Evolutionary conservation across 2,113 vertebrate species (phyloP).

Genomic region (Lates calcarifer): DNA sequence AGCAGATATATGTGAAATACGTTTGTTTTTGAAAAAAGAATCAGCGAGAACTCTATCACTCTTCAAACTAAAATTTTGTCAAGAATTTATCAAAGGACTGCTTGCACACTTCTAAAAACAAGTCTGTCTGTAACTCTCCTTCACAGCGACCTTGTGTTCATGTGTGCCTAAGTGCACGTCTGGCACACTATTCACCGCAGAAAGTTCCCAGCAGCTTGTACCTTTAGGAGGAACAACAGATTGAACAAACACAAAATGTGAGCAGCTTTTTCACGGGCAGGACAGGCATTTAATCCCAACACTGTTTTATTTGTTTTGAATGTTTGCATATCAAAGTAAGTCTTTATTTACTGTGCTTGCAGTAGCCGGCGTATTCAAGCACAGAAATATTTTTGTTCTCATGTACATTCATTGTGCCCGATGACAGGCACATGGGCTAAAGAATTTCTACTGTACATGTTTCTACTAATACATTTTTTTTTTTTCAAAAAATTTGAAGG

Average conservation of each 20-base stretch:
- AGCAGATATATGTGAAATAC: not conserved
- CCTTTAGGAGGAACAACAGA: constrained; percentile 61
- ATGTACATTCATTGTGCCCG: no score
- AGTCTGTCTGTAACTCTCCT: not conserved
- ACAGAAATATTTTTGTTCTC: not conserved
- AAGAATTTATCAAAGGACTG: no score
- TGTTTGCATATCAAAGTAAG: constrained; percentile 50
- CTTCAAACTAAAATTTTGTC: no score
- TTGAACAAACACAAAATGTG: constrained; percentile 65
- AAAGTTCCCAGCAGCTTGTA: constrained; percentile 47
- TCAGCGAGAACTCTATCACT: no score
- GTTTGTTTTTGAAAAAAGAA: no score
- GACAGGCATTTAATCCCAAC: constrained; percentile 32
- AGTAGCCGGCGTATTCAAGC: constrained; percentile 1
- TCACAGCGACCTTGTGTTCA: constrained; percentile 10
- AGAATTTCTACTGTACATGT: no score
- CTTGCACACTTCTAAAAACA: no score
- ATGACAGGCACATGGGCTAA: no score
- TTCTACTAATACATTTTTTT: no score
- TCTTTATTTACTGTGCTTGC: constrained; percentile 42
- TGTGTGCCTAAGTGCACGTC: constrained; percentile 1
- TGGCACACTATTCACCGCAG: constrained; percentile 13
- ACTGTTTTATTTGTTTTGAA: constrained; percentile 39
- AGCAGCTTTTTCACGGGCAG: constrained; percentile 30
- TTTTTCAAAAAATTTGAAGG: no score